Percentiles rank a stretch among this genome's conserved stretches.
These are phyloP conservation scores for Leptestheria dahalacensis DNA, from an alignment of 1,140 invertebrate genomes.

Conservation along the genomic window DNA sequence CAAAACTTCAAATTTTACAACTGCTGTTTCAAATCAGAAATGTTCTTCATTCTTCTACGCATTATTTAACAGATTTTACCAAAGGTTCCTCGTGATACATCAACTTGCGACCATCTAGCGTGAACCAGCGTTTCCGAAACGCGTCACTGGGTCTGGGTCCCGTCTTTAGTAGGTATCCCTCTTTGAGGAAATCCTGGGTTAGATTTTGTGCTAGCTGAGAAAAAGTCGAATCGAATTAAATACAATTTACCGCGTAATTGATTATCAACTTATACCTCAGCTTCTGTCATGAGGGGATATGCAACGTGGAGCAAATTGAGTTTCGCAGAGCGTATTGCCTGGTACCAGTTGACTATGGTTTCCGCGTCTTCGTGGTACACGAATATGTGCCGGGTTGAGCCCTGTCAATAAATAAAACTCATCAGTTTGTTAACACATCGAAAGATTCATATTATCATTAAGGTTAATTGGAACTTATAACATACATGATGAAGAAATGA, in stretches of 20 bases:
- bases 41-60: too few relatives aligned
- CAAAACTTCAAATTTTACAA: neutral
- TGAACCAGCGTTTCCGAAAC: conserved; percentile 74
- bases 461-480: neutral
- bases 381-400: conserved; percentile 67
- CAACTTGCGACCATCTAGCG: conserved; percentile 69
- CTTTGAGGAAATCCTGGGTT: conserved; percentile 28
- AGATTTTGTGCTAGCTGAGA: conserved; percentile 13
- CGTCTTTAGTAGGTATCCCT: conserved; percentile 45
- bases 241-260: neutral
- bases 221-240: conserved; percentile 3
- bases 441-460: too few relatives aligned
- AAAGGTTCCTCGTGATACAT: conserved; percentile 79
- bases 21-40: too few relatives aligned
- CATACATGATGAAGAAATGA: conserved; percentile 57
- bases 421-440: neutral
- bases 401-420: conserved; percentile 14
- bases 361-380: conserved; percentile 71
- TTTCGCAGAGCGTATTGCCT: conserved; percentile 71
- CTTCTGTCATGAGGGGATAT: conserved; percentile 57
- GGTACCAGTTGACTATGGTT: conserved; percentile 76
- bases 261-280: conserved; percentile 36
- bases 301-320: conserved; percentile 62
- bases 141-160: conserved; percentile 61
- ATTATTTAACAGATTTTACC: conserved; percentile 29